These are phyloP conservation scores for Sebastes taczanowskii DNA, from an alignment of 2,797 vertebrate species.

Conservation along the genomic window DNA sequence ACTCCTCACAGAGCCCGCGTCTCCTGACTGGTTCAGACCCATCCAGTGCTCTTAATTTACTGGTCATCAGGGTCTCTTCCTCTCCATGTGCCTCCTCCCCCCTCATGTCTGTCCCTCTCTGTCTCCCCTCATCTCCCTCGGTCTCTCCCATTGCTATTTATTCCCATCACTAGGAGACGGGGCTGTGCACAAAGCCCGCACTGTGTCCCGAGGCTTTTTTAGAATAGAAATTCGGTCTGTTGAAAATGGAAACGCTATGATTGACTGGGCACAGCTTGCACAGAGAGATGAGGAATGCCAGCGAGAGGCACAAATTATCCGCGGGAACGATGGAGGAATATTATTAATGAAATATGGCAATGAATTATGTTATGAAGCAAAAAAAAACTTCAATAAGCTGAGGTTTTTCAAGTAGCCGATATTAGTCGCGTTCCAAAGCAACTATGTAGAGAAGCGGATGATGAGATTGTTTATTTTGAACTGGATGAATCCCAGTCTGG, in stretches of 20 bases:
- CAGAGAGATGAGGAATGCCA: constrained; percentile 62
- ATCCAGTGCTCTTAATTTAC: constrained; percentile 73
- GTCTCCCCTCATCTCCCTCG: constrained; percentile 61
- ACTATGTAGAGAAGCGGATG: constrained; percentile 36
- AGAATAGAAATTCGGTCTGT: constrained; percentile 73
- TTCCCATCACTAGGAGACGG: constrained; percentile 78
- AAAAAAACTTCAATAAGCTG: constrained; percentile 19
- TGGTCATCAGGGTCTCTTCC: constrained; percentile 75
- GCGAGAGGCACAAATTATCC: constrained; percentile 66
- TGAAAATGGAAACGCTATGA: constrained; percentile 77
- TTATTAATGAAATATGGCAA: constrained; percentile 68
- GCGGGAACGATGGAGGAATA: constrained; percentile 50
- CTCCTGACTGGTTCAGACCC: constrained; percentile 34
- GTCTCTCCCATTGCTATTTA: constrained; percentile 74
- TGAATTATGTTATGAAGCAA: constrained; percentile 47
- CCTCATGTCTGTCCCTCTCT: constrained; percentile 42
- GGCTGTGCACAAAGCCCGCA: constrained; percentile 73
- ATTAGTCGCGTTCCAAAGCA: constrained; percentile 31
- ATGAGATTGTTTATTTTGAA: constrained; percentile 68
- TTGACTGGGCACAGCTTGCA: constrained; percentile 71
- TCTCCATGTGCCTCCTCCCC: constrained; percentile 51
- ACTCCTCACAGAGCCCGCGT: background rate
- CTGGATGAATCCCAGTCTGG: constrained; percentile 32
- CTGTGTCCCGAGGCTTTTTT: constrained; percentile 74
- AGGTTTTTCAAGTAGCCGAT: constrained; percentile 42